Conservation (phyloP, 2,888 invertebrate genomes). For the Rhynchonema sp. region DNA sequence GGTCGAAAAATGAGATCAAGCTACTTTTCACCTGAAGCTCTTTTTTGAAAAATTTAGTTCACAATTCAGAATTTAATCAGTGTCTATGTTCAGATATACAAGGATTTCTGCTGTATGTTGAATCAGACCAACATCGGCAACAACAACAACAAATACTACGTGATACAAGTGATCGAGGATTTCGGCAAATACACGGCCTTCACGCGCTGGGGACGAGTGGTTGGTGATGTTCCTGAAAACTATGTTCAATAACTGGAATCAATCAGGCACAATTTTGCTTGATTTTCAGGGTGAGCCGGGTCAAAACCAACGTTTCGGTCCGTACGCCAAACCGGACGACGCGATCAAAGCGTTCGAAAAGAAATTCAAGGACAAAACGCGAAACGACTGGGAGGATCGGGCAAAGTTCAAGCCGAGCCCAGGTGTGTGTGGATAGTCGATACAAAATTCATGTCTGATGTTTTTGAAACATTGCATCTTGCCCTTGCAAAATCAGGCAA, state of each 20-base stretch:
- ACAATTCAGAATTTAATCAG: no score
- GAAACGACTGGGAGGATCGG: conserved; percentile 30
- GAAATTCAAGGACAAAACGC: conserved; percentile 34
- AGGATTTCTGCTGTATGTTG: conserved; percentile 34
- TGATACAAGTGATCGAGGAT: conserved; percentile 31
- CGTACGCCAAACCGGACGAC: conserved; percentile 11
- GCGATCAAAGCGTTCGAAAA: conserved; percentile 31
- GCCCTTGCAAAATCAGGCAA: conserved; percentile 29
- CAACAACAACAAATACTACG: conserved; percentile 35
- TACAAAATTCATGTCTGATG: no score
- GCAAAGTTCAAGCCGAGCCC: conserved; percentile 24
- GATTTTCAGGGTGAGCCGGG: conserved; percentile 28
- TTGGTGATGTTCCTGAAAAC: conserved; percentile 19
- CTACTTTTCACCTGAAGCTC: no score
- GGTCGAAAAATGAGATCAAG: no score
- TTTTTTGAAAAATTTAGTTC: no score
- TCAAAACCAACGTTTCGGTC: conserved; percentile 13
- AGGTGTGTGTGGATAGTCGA: no score
- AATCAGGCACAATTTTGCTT: not conserved
- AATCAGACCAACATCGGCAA: conserved; percentile 35
- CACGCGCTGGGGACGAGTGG: conserved; percentile 33
- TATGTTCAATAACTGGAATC: not conserved
- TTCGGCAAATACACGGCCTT: conserved; percentile 16
- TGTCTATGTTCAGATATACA: conserved; percentile 20
- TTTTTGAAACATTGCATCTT: conserved; percentile 18